Evolutionary conservation across 1,140 invertebrate species (phyloP).

Genomic region (Pristionchus pacificus): DNA sequence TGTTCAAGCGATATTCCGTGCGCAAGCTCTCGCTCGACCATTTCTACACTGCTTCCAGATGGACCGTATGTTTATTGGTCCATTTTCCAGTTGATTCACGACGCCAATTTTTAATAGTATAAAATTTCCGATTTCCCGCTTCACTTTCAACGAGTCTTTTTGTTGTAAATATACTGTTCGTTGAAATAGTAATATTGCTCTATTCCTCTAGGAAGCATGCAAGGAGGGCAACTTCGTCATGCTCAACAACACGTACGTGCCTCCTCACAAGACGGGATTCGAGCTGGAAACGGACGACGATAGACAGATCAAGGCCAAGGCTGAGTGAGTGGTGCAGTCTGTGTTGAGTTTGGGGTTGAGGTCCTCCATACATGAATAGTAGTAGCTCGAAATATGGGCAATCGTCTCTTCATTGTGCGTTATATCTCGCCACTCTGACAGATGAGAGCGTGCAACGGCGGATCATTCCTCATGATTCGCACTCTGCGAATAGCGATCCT

Average conservation of each 20-base stretch:
- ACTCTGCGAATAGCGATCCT: neutral
- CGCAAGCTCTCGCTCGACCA: constrained; percentile 36
- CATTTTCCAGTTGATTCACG: too few species aligned
- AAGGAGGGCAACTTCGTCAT: constrained; percentile 29
- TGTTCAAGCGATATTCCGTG: constrained; percentile 32
- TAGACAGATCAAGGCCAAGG: constrained; percentile 28
- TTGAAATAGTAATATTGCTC: neutral
- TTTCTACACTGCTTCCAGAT: constrained; percentile 36
- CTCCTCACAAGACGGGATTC: constrained; percentile 24
- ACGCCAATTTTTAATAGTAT: too few species aligned
- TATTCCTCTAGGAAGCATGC: neutral
- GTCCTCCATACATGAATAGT: too few species aligned
- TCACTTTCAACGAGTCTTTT: neutral
- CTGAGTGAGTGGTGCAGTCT: constrained; percentile 22
- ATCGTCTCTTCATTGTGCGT: too few species aligned
- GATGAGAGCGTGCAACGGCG: too few species aligned
- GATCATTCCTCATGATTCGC: neutral
- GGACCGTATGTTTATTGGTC: neutral
- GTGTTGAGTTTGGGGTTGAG: too few species aligned
- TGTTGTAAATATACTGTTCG: neutral
- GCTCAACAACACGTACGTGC: constrained; percentile 36
- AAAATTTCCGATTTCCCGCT: too few species aligned
- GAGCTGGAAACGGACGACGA: constrained; percentile 25
- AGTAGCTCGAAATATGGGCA: too few species aligned
- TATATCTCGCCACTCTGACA: too few species aligned